A percentile compares a stretch with the other conserved stretches of the same genome.
phyloP scores from a whole-genome alignment of 2,888 invertebrate species.

The Incurvaria masculella region DNA sequence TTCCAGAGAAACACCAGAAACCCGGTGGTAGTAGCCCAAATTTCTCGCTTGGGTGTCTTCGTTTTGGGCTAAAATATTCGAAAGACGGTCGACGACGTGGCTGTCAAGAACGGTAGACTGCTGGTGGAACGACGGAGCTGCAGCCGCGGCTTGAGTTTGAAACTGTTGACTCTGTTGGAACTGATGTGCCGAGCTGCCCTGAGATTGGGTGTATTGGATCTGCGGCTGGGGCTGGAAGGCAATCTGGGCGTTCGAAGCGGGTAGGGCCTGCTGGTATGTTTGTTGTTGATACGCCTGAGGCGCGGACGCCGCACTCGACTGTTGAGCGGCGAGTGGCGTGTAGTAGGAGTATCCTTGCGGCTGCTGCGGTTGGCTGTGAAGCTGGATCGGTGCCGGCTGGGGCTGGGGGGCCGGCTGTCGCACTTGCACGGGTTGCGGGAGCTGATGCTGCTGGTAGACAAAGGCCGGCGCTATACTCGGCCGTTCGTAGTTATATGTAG shows the following conservation, averaged over 20 bases:
- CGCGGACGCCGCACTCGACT: not conserved
- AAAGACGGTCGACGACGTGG: conserved; percentile 33
- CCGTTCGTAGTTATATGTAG: conserved; percentile 27
- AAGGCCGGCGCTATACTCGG: conserved; percentile 22
- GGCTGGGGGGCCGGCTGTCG: conserved; percentile 16
- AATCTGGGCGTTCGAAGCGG: conserved; percentile 15
- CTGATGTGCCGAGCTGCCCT: conserved; percentile 32
- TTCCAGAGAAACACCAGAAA: conserved; percentile 42
- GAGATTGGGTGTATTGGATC: conserved; percentile 20
- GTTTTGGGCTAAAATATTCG: conserved; percentile 38
- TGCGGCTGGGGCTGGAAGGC: conserved; percentile 25
- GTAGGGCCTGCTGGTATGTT: conserved; percentile 1
- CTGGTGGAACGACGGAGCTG: conserved; percentile 17
- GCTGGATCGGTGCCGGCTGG: conserved; percentile 10
- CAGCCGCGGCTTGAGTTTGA: conserved; percentile 17
- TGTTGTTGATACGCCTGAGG: too few relatives aligned
- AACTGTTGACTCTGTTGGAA: conserved; percentile 1
- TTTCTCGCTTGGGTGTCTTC: conserved; percentile 40
- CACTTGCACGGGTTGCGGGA: not conserved
- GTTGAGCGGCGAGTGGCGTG: conserved; percentile 12
- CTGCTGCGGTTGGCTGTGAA: conserved; percentile 7
- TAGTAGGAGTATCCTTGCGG: conserved; percentile 20
- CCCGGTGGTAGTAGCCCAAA: conserved; percentile 37
- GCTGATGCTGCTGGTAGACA: conserved; percentile 14
- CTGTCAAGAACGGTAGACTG: conserved; percentile 32